These are phyloP conservation scores for Sandelia bainsii DNA, from an alignment of 2,797 vertebrate species.

Conservation along the genomic window DNA sequence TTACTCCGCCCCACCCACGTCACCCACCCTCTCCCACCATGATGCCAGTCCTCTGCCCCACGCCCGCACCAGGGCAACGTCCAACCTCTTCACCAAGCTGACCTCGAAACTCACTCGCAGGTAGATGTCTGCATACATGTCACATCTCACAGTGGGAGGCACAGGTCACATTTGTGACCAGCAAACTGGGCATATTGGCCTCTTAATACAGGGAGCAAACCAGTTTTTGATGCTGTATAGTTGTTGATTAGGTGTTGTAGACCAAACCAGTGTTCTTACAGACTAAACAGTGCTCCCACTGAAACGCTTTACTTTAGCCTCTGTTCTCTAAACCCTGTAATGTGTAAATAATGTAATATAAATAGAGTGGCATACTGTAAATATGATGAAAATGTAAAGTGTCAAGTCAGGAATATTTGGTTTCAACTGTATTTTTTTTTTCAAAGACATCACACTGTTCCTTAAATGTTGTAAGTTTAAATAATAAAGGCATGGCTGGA, in stretches of 20 bases:
- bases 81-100: slow-evolving; percentile 97
- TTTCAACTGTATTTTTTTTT: too few relatives aligned
- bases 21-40: slow-evolving; percentile 91
- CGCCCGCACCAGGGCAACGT: slow-evolving; percentile 89
- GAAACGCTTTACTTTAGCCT: too few relatives aligned
- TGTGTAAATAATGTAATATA: too few relatives aligned
- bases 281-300: too few relatives aligned
- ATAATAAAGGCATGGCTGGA: too few relatives aligned
- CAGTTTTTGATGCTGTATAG: background rate
- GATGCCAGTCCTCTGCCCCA: slow-evolving; percentile 87
- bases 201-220: background rate
- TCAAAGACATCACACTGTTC: too few relatives aligned
- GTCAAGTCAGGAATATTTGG: too few relatives aligned
- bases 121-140: slow-evolving; percentile 73
- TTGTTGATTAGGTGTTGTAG: background rate
- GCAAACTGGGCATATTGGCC: background rate
- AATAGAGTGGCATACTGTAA: too few relatives aligned
- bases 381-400: too few relatives aligned
- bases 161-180: background rate
- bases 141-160: background rate
- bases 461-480: too few relatives aligned
- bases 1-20: slow-evolving; percentile 91
- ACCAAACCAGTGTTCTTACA: too few relatives aligned
- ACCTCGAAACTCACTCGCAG: slow-evolving; percentile 97
- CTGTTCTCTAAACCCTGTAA: too few relatives aligned